Base-by-base conservation (phyloP, 35 echinoderm and acorn worm species). In the Acanthaster planci region DNA sequence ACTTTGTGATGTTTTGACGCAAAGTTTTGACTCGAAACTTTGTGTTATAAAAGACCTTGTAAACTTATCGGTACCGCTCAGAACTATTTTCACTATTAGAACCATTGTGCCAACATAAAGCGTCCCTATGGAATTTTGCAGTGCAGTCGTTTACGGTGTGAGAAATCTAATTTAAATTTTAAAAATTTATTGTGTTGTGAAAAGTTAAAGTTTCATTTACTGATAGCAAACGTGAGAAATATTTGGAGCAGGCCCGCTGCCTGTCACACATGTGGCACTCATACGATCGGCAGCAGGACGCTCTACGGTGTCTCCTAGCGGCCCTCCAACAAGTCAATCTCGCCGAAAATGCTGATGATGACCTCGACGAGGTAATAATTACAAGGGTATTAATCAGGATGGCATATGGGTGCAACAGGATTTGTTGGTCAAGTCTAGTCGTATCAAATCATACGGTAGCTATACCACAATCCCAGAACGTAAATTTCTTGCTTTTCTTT, bases 191-290 rank as follows among this genome's bases (percentile, higher is more conserved):
- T 6, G 42, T 47, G 42, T n/a, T n/a, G n/a, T n/a, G 42, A 47
- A 47, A 47, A 47, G 42, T 47, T 47, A 67, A 22, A 5, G 3
- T 67, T 67, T 67, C 18, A 5, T 79, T 18, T 54, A 91, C 85
- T 38, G 83, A 39, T 32, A 85, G 82, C 22, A 80, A 88, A 15
- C 76, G 78, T 22, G 82, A 79, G 78, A 81, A 86, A 0, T 93
- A 84, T 31, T 60, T 92, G 8, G 96, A 99, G 83, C 96, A 99
- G 76, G 81, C 96, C 8, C 89, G 96, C 32, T 99, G 96, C 76
- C 76, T 99, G 51, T 94, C 92, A 0, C 85, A 92, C 77, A 39
- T 99, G n/a, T 99, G 96, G 96, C 89, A 99, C 32, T 82, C 86
- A 1, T 88, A 99, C 76, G 16, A 86, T 27, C 54, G 78, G 3